Evolutionary conservation across 2,797 vertebrate genomes (phyloP).

Genomic region (Paguma larvata): DNA sequence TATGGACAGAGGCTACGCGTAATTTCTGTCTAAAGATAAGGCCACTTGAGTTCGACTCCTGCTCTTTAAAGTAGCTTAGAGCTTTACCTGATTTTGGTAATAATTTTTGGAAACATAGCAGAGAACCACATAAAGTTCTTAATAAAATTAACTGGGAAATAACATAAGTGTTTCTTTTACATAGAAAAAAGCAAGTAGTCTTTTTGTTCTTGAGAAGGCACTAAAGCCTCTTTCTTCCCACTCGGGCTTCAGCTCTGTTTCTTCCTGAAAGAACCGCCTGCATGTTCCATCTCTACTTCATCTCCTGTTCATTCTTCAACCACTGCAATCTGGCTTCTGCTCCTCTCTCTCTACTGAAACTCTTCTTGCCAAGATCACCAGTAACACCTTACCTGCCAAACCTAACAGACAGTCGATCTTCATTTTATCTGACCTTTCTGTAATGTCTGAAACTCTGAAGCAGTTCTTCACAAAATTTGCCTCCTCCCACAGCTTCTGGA

Average conservation of each 20-base stretch:
- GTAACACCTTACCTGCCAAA: background rate
- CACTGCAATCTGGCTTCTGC: background rate
- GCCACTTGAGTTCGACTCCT: constrained; percentile 12
- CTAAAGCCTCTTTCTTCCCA: background rate
- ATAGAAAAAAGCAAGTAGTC: background rate
- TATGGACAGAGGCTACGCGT: background rate
- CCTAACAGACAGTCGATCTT: background rate
- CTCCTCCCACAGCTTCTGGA: background rate
- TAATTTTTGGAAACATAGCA: constrained; percentile 4
- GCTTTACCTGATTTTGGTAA: background rate
- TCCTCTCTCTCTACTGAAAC: background rate
- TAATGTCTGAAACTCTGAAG: background rate
- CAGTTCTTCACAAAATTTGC: background rate
- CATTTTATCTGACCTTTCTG: background rate
- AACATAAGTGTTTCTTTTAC: constrained; percentile 28
- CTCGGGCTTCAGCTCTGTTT: background rate
- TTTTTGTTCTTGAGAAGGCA: background rate
- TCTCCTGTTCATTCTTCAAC: background rate
- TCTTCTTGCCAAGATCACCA: background rate
- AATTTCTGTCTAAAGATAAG: constrained; percentile 6
- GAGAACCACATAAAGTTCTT: constrained; percentile 50
- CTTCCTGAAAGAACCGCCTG: background rate
- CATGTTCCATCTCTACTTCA: background rate
- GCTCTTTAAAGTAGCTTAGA: constrained; percentile 55
- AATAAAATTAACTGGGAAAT: constrained; percentile 37